Conservation (phyloP, 2,888 invertebrate genomes). For the Limnephilus lunatus region DNA sequence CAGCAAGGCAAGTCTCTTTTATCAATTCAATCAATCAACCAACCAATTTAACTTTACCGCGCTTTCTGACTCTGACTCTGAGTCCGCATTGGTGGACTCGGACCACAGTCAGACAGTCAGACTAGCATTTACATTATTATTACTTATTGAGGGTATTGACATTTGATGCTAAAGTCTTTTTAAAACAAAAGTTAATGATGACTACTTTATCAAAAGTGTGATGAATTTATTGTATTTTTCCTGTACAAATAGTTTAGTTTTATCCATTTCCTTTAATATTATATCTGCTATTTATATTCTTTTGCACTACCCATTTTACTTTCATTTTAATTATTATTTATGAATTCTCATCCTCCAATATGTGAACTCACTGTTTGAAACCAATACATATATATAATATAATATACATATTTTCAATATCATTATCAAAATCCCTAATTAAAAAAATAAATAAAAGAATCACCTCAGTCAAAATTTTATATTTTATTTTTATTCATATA, state of each 20-base stretch:
- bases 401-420: background rate
- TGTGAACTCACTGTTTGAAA: background rate
- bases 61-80: constrained; percentile 8
- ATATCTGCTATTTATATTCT: background rate
- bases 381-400: no score
- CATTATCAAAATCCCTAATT: background rate
- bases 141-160: constrained; percentile 41
- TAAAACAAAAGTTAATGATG: constrained; percentile 19
- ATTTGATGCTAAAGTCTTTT: constrained; percentile 59
- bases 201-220: constrained; percentile 18
- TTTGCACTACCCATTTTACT: background rate
- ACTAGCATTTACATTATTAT: background rate
- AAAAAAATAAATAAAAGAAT: background rate
- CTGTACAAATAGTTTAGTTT: background rate
- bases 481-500: background rate
- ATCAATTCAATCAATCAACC: constrained; percentile 68
- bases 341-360: background rate
- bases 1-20: constrained; percentile 76
- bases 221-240: background rate
- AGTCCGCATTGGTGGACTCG: background rate
- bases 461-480: background rate
- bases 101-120: background rate
- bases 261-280: background rate
- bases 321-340: background rate
- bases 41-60: constrained; percentile 51